A percentile compares a stretch with the other conserved stretches of the same genome.
Evolutionary conservation across 2,888 invertebrate species (phyloP).

Genomic region (Eueremaeus valkanovi): DNA sequence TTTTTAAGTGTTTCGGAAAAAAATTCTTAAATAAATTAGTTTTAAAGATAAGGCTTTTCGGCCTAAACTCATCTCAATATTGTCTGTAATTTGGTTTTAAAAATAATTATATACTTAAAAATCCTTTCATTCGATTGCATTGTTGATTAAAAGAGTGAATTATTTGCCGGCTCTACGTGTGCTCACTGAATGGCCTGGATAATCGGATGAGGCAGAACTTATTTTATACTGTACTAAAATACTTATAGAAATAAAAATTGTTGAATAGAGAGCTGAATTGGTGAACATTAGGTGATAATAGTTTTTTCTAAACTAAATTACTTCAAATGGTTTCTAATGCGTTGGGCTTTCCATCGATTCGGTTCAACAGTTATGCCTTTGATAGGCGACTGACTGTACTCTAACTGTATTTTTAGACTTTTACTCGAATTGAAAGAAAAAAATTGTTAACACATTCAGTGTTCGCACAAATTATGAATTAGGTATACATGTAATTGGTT

Average conservation of each 20-base stretch:
- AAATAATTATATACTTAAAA: too few relatives aligned
- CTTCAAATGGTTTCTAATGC: background rate
- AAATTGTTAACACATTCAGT: background rate
- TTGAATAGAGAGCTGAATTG: background rate
- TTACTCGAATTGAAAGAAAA: background rate
- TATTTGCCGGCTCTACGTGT: too few relatives aligned
- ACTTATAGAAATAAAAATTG: background rate
- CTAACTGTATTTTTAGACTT: background rate
- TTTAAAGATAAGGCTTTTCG: too few relatives aligned
- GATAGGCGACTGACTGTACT: background rate
- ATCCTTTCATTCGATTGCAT: too few relatives aligned
- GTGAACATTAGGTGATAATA: background rate
- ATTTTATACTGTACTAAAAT: too few relatives aligned
- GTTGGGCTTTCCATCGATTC: too few relatives aligned
- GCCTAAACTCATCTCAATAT: background rate
- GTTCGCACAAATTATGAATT: background rate
- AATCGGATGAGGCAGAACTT: too few relatives aligned
- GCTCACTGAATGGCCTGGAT: too few relatives aligned
- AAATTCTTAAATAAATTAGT: background rate
- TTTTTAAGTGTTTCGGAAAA: background rate
- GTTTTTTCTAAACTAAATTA: background rate
- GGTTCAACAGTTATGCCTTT: background rate
- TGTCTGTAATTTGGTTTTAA: too few relatives aligned
- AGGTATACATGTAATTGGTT: constrained; percentile 3
- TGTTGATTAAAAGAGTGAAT: too few relatives aligned